Evolutionary conservation across 2,113 vertebrate genomes (phyloP).

Genomic region (Clarias magur): DNA sequence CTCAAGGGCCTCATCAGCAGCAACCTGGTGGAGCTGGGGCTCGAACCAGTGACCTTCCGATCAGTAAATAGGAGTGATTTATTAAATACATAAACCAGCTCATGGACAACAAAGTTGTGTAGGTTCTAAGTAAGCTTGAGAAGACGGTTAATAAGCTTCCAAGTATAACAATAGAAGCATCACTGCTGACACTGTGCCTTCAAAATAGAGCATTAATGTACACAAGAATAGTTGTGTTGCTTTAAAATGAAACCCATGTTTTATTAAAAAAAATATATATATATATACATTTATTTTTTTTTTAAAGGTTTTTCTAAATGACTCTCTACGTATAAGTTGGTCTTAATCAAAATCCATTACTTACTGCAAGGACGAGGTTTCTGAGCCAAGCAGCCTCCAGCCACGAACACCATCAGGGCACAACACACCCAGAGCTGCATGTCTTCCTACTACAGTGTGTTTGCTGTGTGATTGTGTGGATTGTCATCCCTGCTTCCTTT

Average conservation of each 20-base stretch:
- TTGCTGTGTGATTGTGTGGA: background rate
- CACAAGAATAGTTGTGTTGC: background rate
- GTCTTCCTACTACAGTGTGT: background rate
- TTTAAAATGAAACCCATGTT: background rate
- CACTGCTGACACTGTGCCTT: background rate
- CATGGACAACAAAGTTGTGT: background rate
- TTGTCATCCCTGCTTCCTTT: background rate
- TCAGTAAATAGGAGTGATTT: background rate
- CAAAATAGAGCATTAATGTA: background rate
- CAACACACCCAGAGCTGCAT: slow-evolving; percentile 54
- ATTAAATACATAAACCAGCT: background rate
- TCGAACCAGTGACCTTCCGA: too few relatives aligned
- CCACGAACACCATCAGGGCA: slow-evolving; percentile 48
- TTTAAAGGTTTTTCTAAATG: background rate
- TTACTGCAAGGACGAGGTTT: slow-evolving; percentile 67
- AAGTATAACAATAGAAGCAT: background rate
- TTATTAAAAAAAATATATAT: background rate
- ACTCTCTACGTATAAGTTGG: background rate
- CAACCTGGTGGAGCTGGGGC: background rate
- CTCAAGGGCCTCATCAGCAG: too few relatives aligned
- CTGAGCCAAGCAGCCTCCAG: slow-evolving; percentile 51
- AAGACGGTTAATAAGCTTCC: too few relatives aligned
- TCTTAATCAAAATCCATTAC: slow-evolving; percentile 29
- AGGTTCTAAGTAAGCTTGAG: background rate
- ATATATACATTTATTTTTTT: fast-evolving